Conservation (phyloP, 2,888 invertebrate species). For the Eurois occulta region DNA sequence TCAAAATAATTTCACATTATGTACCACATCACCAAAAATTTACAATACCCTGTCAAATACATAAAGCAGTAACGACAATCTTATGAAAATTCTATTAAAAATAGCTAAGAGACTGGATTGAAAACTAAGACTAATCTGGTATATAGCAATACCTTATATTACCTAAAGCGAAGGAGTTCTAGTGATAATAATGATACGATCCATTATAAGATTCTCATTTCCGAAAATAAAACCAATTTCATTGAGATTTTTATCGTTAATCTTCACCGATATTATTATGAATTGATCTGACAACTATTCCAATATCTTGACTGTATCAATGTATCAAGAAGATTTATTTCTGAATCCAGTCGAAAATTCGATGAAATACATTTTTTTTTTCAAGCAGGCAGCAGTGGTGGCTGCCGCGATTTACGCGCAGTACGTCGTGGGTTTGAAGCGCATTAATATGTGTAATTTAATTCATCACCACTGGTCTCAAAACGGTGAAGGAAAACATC, state of each 20-base stretch:
- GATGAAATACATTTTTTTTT: background rate
- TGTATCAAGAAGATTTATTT: background rate
- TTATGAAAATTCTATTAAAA: background rate
- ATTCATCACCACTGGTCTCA: no score
- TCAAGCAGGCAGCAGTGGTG: no score
- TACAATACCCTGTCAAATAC: background rate
- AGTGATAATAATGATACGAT: background rate
- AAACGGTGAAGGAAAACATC: no score
- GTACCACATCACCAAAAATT: background rate
- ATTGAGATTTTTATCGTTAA: background rate
- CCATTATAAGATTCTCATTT: background rate
- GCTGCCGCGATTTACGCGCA: no score
- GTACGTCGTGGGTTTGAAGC: no score
- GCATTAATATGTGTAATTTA: no score
- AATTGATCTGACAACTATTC: background rate
- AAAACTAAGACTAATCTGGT: background rate
- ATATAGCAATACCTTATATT: background rate
- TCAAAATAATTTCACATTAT: background rate
- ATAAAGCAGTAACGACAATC: background rate
- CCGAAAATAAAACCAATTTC: background rate
- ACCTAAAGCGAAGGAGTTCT: background rate
- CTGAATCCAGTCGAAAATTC: slow-evolving; percentile 9
- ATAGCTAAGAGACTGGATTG: background rate
- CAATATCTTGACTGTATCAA: background rate
- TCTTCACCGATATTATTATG: background rate